Conservation (phyloP, 2,888 invertebrate species). For the Himalopsyche tibetana region DNA sequence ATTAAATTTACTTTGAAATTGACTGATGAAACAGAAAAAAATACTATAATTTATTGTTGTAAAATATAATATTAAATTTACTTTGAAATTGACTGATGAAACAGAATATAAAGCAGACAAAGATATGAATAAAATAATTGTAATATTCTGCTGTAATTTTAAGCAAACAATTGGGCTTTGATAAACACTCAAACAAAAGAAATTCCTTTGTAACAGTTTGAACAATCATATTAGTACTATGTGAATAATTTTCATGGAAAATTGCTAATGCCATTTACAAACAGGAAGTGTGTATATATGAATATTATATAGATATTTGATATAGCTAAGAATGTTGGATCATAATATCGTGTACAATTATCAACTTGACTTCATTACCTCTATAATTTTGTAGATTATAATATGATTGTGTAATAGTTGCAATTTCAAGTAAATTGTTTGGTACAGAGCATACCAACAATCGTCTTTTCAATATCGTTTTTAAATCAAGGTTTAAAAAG, state of each 20-base stretch:
- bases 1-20: neutral
- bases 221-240: conserved; percentile 34
- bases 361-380: neutral
- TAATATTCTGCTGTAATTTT: conserved; percentile 14
- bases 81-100: neutral
- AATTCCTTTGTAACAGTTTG: conserved; percentile 11
- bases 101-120: neutral
- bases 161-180: conserved; percentile 19
- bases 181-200: conserved; percentile 13
- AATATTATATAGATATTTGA: neutral
- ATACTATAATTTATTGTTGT: no score
- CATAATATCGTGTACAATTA: neutral
- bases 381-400: no score
- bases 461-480: no score
- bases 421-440: no score
- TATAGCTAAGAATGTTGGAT: no score
- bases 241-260: conserved; percentile 37
- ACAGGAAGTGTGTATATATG: conserved; percentile 3
- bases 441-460: no score
- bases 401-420: no score
- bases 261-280: conserved; percentile 9
- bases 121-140: conserved; percentile 5
- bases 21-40: no score
- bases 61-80: no score
- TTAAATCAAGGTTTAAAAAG: no score